phyloP scores from a whole-genome alignment of 2,113 vertebrate species.

The Oreochromis spilurus region DNA sequence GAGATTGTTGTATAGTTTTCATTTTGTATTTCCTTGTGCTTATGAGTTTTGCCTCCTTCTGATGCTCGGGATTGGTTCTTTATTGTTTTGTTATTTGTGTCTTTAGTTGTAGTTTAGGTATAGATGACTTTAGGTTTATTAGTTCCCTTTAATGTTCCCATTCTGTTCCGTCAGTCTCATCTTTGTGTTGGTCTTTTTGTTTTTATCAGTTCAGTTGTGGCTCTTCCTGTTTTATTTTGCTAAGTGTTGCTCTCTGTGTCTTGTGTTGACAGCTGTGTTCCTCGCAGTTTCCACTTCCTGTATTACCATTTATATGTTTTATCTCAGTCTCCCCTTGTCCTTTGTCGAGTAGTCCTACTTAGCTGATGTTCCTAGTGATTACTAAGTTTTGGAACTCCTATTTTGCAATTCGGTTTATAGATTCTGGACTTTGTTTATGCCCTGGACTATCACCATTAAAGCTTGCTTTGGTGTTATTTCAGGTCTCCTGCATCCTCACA shows the following conservation, averaged over 20 bases:
- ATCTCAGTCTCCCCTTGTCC: neutral
- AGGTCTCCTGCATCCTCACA: neutral
- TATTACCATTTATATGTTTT: neutral
- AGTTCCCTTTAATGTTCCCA: neutral
- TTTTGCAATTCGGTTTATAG: neutral
- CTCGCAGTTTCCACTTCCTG: neutral
- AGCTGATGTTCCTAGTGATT: neutral
- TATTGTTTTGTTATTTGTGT: neutral
- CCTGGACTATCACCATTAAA: neutral
- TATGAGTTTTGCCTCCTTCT: neutral
- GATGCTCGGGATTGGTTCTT: neutral
- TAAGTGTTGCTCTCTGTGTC: neutral
- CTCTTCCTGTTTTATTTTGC: neutral
- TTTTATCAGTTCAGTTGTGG: neutral
- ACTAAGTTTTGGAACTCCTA: neutral
- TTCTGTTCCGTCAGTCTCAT: neutral
- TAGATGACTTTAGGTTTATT: neutral
- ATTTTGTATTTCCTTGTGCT: neutral
- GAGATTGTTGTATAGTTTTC: neutral
- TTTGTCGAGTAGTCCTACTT: neutral
- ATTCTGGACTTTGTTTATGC: neutral
- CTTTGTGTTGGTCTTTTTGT: neutral
- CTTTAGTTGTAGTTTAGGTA: neutral
- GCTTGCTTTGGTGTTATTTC: neutral
- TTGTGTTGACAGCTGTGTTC: neutral